phyloP scores from a whole-genome alignment of 2,888 invertebrate species.

The Machimus rusticus region DNA sequence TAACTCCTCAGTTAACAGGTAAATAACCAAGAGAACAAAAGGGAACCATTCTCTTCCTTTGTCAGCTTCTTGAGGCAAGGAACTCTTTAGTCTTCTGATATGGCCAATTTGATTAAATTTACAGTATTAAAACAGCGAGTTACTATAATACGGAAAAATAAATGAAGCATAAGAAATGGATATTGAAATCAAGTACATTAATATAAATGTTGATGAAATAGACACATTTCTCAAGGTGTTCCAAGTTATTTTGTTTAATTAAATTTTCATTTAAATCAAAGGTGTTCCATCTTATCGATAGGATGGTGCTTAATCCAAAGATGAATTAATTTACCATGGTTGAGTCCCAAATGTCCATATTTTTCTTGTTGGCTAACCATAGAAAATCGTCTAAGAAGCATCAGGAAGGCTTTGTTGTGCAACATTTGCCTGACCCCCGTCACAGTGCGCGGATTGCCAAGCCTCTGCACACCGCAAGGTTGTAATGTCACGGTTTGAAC shows the following conservation, averaged over 20 bases:
- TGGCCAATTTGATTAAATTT: too few relatives aligned
- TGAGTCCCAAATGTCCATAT: not conserved
- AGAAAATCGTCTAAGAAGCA: not conserved
- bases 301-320: not conserved
- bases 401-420: constrained; percentile 8
- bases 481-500: constrained; percentile 35
- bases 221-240: not conserved
- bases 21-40: too few relatives aligned
- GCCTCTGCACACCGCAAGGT: not conserved
- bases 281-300: not conserved
- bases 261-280: not conserved
- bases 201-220: too few relatives aligned
- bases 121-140: too few relatives aligned
- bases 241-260: not conserved
- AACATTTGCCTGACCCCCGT: constrained; percentile 10
- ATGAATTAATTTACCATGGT: not conserved
- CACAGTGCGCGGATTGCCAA: not conserved
- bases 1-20: too few relatives aligned
- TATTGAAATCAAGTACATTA: too few relatives aligned
- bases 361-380: not conserved
- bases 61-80: too few relatives aligned
- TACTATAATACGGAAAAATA: too few relatives aligned
- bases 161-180: not conserved
- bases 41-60: too few relatives aligned
- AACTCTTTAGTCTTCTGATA: too few relatives aligned